phyloP scores from a whole-genome alignment of 1,140 invertebrate genomes.

The Penaeus indicus region DNA sequence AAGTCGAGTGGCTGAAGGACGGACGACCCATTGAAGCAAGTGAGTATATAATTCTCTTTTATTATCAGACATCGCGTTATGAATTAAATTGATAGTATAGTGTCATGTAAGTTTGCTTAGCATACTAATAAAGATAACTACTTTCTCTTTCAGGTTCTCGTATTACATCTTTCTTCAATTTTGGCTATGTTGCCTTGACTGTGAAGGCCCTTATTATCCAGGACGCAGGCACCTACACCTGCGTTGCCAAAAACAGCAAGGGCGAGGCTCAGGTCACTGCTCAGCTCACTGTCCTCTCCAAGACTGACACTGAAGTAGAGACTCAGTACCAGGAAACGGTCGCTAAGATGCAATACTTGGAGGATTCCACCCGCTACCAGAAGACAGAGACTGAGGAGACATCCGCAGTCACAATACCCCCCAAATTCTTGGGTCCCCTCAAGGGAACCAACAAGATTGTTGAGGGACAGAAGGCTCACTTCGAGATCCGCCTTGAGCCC shows the following conservation, averaged over 20 bases:
- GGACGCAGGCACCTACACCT: conserved; percentile 93
- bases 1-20: conserved; percentile 96
- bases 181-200: conserved; percentile 95
- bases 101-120: not conserved
- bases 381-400: conserved; percentile 59
- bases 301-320: conserved; percentile 87
- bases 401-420: conserved; percentile 62
- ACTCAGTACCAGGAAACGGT: conserved; percentile 88
- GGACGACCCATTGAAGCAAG: conserved; percentile 90
- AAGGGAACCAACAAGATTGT: conserved; percentile 93
- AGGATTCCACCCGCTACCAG: conserved; percentile 76
- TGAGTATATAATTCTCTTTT: conserved; percentile 69
- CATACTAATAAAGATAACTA: not conserved
- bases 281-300: conserved; percentile 87
- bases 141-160: conserved; percentile 78
- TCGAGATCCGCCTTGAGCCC: conserved; percentile 94
- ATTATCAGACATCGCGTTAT: not conserved
- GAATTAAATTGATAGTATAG: not conserved
- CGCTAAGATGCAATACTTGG: conserved; percentile 89
- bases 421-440: conserved; percentile 82
- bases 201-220: conserved; percentile 92
- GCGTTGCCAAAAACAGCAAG: conserved; percentile 87
- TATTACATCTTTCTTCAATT: conserved; percentile 95
- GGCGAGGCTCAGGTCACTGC: conserved; percentile 92
- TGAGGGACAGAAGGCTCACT: conserved; percentile 96